These are phyloP conservation scores for Eudemis profundana DNA, from an alignment of 2,888 invertebrate genomes.

Conservation along the genomic window DNA sequence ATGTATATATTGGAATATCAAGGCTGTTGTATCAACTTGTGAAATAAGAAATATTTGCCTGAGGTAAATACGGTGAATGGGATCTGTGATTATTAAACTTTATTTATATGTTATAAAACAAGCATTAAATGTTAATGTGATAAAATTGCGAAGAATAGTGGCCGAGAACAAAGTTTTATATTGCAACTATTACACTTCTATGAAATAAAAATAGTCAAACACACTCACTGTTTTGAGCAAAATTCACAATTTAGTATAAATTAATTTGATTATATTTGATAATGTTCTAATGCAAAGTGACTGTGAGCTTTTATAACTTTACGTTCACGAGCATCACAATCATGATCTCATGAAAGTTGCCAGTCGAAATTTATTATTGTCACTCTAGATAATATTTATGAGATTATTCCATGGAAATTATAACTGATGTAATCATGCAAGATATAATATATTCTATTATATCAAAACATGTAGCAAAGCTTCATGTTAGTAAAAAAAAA, in stretches of 20 bases:
- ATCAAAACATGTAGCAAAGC: slow-evolving; percentile 28
- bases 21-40: slow-evolving; percentile 19
- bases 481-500: slow-evolving; percentile 19
- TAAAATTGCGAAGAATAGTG: neutral
- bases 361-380: neutral
- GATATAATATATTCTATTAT: slow-evolving; percentile 6
- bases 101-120: slow-evolving; percentile 21
- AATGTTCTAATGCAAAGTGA: neutral
- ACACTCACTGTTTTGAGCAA: neutral
- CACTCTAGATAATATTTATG: slow-evolving; percentile 10
- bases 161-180: neutral
- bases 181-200: neutral
- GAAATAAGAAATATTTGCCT: slow-evolving; percentile 2
- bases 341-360: neutral
- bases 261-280: neutral
- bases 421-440: slow-evolving; percentile 11
- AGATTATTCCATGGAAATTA: slow-evolving; percentile 14
- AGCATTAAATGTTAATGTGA: slow-evolving; percentile 29
- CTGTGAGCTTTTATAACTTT: neutral
- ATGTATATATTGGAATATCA: slow-evolving; percentile 7
- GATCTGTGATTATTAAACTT: slow-evolving; percentile 38
- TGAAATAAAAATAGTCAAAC: neutral
- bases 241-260: neutral
- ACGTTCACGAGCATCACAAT: slow-evolving; percentile 1
- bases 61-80: slow-evolving; percentile 18